These are phyloP conservation scores for Ptilorrhoa leucosticta DNA, from an alignment of 2,113 vertebrate genomes.

Conservation along the genomic window DNA sequence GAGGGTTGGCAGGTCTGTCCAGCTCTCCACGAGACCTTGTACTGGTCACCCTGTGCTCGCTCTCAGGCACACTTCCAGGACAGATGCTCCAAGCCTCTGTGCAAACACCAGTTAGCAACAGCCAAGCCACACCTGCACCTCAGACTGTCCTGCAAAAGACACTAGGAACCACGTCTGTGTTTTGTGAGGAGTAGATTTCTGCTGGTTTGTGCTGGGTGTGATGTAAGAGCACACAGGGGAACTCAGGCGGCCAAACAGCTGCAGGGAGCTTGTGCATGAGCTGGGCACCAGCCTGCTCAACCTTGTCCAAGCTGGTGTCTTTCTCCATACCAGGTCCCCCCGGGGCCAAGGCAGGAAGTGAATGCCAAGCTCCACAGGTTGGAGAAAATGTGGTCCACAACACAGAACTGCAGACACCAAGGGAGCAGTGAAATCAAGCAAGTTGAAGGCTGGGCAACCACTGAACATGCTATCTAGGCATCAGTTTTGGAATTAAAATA, in stretches of 20 bases:
- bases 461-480: background rate
- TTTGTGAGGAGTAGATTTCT: background rate
- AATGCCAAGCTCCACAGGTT: background rate
- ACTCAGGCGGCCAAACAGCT: background rate
- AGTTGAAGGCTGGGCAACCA: background rate
- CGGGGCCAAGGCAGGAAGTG: background rate
- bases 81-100: background rate
- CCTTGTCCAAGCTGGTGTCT: background rate
- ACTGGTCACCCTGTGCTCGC: background rate
- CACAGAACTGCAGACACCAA: background rate
- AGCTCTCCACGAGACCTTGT: fast-evolving
- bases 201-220: background rate
- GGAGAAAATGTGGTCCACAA: background rate
- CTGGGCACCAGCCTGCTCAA: background rate
- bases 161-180: background rate
- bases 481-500: background rate
- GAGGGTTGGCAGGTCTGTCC: background rate
- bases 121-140: background rate
- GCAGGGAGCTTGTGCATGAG: background rate
- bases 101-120: background rate
- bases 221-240: background rate
- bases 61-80: background rate
- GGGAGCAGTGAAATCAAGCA: background rate
- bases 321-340: background rate
- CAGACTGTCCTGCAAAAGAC: background rate